These are phyloP conservation scores for Drosophila vallismaia DNA, from an alignment of 2,888 invertebrate species.

Conservation along the genomic window DNA sequence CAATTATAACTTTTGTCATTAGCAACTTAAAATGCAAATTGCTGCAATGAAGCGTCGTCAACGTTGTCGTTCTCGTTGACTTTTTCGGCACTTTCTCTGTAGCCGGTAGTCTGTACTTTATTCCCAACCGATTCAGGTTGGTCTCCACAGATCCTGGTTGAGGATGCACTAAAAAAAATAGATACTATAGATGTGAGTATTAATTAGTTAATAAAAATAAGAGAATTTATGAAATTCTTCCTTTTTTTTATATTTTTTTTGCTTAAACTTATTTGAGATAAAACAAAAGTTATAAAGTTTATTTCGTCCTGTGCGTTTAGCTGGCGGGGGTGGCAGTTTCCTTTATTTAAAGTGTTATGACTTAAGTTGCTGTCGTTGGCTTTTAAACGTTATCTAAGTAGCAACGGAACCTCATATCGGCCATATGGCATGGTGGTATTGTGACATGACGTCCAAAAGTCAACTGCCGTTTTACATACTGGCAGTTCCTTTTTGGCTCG, in stretches of 20 bases:
- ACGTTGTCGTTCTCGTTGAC: slow-evolving; percentile 42
- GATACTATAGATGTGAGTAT: too few species aligned
- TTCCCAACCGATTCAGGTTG: slow-evolving; percentile 18
- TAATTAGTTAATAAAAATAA: too few species aligned
- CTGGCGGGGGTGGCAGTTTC: slow-evolving; percentile 24
- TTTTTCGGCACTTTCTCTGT: slow-evolving; percentile 51
- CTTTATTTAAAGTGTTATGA: slow-evolving; percentile 72
- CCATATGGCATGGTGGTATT: slow-evolving; percentile 41
- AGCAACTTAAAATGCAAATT: slow-evolving; percentile 81
- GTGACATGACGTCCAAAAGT: slow-evolving; percentile 30
- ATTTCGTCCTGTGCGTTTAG: background rate
- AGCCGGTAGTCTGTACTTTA: slow-evolving; percentile 32
- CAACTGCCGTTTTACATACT: slow-evolving; percentile 37
- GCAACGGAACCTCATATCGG: slow-evolving; percentile 48
- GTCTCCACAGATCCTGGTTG: background rate
- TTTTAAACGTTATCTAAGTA: slow-evolving; percentile 75
- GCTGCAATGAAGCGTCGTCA: slow-evolving; percentile 77
- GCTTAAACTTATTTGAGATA: too few species aligned
- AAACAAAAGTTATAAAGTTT: too few species aligned
- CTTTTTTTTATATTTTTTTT: too few species aligned
- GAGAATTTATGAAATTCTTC: too few species aligned
- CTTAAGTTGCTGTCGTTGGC: slow-evolving; percentile 61
- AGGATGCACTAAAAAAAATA: background rate
- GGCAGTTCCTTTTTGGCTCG: slow-evolving; percentile 21
- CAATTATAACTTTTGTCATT: slow-evolving; percentile 83